Percentiles rank a stretch among this genome's conserved stretches.
Conservation (phyloP, 2,888 invertebrate genomes). For the Pollenia angustigena region DNA sequence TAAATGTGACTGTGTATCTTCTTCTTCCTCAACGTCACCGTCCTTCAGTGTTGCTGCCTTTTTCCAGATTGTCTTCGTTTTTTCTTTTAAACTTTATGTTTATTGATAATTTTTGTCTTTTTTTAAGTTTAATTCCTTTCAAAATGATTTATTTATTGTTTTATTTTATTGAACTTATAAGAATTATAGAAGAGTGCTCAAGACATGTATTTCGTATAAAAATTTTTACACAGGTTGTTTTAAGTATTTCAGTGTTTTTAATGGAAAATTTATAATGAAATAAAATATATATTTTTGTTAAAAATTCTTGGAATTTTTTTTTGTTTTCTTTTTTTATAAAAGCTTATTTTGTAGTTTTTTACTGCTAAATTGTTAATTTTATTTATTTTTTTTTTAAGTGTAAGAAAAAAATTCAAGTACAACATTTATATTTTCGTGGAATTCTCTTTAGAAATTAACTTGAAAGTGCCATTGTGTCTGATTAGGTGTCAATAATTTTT, state of each 20-base stretch:
- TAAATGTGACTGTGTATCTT: constrained; percentile 42
- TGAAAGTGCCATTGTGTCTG: constrained; percentile 39
- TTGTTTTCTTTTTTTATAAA: constrained; percentile 10
- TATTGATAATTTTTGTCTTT: constrained; percentile 68
- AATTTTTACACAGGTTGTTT: constrained; percentile 30
- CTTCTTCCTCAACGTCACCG: constrained; percentile 1
- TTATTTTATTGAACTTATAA: constrained; percentile 33
- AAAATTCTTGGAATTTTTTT: constrained; percentile 63
- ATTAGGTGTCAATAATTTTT: constrained; percentile 38
- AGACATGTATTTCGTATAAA: too few relatives aligned
- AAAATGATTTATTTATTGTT: constrained; percentile 63
- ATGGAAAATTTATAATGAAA: constrained; percentile 40
- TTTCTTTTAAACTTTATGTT: constrained; percentile 37
- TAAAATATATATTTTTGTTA: constrained; percentile 29
- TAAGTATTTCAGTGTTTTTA: constrained; percentile 42
- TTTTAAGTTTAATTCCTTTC: constrained; percentile 73
- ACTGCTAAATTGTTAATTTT: constrained; percentile 51
- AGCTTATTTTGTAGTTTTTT: constrained; percentile 58
- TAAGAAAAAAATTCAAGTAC: constrained; percentile 38
- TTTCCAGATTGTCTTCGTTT: neutral
- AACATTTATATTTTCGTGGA: constrained; percentile 32
- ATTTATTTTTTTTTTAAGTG: constrained; percentile 42
- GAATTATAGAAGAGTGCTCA: neutral
- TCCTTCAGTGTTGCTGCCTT: neutral
- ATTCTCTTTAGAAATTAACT: constrained; percentile 37